Evolutionary conservation across 1,140 invertebrate species (phyloP).

Genomic region (Archivesica marissinica): DNA sequence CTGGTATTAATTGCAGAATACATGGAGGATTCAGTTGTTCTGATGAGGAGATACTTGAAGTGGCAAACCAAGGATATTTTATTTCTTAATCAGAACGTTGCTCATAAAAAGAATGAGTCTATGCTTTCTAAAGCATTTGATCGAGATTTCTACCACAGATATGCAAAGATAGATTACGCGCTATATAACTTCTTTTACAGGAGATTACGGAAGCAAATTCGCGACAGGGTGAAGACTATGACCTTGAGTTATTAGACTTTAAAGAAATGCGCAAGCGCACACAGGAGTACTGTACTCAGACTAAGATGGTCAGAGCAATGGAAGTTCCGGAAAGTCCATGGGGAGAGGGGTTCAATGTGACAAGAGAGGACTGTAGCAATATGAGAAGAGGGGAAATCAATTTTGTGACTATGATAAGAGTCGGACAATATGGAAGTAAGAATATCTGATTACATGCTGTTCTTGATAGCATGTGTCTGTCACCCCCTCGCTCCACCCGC

Average conservation of each 20-base stretch:
- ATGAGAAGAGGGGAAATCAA: conserved; percentile 22
- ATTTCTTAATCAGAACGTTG: conserved; percentile 60
- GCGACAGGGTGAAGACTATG: conserved; percentile 50
- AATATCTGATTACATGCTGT: too few species aligned
- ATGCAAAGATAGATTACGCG: conserved; percentile 61
- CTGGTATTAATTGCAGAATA: conserved; percentile 85
- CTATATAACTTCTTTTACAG: conserved; percentile 64
- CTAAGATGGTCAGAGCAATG: not conserved
- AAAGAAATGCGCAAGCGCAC: conserved; percentile 51
- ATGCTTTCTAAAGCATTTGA: conserved; percentile 11
- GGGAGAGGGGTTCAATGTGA: conserved; percentile 31
- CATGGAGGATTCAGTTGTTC: conserved; percentile 85
- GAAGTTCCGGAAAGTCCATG: not conserved
- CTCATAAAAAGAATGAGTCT: conserved; percentile 12
- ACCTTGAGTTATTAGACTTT: conserved; percentile 57
- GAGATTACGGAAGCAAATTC: conserved; percentile 54
- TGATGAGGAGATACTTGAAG: conserved; percentile 83
- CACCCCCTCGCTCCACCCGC: too few species aligned
- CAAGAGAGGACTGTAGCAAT: conserved; percentile 6
- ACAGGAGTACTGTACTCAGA: conserved; percentile 58
- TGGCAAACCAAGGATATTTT: conserved; percentile 85
- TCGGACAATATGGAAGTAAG: conserved; percentile 28
- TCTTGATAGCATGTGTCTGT: too few species aligned
- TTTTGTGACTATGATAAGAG: conserved; percentile 17
- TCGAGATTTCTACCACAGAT: conserved; percentile 45